Base-by-base conservation (phyloP, 2,797 vertebrate species). In the Crossoptilon crossoptilon region DNA sequence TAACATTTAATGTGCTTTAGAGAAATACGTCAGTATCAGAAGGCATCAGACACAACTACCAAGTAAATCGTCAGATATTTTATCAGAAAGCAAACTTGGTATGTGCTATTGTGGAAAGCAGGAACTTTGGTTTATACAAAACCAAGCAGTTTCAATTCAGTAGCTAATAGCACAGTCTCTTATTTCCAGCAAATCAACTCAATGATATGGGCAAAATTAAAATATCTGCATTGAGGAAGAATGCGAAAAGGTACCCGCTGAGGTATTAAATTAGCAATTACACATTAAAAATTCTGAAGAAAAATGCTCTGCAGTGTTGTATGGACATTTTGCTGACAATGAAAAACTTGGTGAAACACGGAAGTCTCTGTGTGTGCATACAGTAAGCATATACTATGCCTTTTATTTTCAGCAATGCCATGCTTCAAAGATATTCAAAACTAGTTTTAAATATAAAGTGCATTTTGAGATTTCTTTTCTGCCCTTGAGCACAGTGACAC, bases 401-500 rank as follows among this genome's bases (percentile, higher is more conserved):
- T 81, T 88, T 94, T 84, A 33, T 58, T 85, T 94, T 93, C 71
- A 37, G 60, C 35, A 96, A 68, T 41, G 69, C 78, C 74, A 80
- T 87, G 70, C 59, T 96, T 93, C 79, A 90, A 90, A 96, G 94
- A 48, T 84, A 81, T 84, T 84, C 23, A 69, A 93, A 97, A 94
- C 24, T 44, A 43, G 12, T 66, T 92, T 87, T 83, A 90, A 90
- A 82, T 64, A 88, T 44, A 87, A 96, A 93, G 78, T 82, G 72
- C 53, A 90, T 92, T 96, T 78, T 93, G 44, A 95, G 71, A 95
- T 90, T 63, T 88, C 87, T 95, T 96, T 92, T 97, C 94, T 97
- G 97, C 92, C 97, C 97, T 98, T 98, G 96, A 98, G 96, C 95
- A 97, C 93, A 98, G 96, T 96, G 97, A 98, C 94, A 97, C 97